A percentile compares a stretch with the other conserved stretches of the same genome.
These are phyloP conservation scores for Pachydiplax longipennis DNA, from an alignment of 2,888 invertebrate species.

Conservation along the genomic window DNA sequence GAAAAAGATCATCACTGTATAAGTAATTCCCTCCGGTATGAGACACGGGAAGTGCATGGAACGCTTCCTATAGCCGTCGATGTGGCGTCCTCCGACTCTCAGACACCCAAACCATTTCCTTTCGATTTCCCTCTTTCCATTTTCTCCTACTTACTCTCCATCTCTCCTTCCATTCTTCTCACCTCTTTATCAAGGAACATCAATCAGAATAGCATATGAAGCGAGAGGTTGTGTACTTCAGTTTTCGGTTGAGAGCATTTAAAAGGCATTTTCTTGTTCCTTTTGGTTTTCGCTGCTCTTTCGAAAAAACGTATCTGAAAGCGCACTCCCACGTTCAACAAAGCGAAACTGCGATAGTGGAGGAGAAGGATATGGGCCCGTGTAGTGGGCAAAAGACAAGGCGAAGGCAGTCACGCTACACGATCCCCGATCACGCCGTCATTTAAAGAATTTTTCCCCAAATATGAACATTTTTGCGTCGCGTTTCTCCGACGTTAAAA, in stretches of 20 bases:
- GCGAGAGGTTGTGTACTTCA: conserved; percentile 30
- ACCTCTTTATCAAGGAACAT: conserved; percentile 22
- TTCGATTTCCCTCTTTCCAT: neutral
- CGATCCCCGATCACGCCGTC: neutral
- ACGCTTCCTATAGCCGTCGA: no score
- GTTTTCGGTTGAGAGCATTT: conserved; percentile 35
- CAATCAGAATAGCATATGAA: conserved; percentile 40
- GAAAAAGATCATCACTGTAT: no score
- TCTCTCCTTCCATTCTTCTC: neutral
- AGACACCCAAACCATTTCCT: neutral
- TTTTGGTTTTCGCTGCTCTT: conserved; percentile 22
- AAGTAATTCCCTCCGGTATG: no score
- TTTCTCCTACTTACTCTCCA: neutral
- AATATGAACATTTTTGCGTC: neutral
- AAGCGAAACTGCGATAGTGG: conserved; percentile 24
- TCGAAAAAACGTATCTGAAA: conserved; percentile 19
- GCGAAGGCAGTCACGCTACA: neutral
- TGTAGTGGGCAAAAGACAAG: neutral
- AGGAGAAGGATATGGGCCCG: neutral
- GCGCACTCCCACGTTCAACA: conserved; percentile 39
- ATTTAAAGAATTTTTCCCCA: neutral
- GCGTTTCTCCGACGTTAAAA: no score
- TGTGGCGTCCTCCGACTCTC: no score
- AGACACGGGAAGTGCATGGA: no score
- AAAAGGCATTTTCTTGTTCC: conserved; percentile 29